Evolutionary conservation across 2,888 invertebrate genomes (phyloP).

Genomic region (Ceraclea dissimilis): DNA sequence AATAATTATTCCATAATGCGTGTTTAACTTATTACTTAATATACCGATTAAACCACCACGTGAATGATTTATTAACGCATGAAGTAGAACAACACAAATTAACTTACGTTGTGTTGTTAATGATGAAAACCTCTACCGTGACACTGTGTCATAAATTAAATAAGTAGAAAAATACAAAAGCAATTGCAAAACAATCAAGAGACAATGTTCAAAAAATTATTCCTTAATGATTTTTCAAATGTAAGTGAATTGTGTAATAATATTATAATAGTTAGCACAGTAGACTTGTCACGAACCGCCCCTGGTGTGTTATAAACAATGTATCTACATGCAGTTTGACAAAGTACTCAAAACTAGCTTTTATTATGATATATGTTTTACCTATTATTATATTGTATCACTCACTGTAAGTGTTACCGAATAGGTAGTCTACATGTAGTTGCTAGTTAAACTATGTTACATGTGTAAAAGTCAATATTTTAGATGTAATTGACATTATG

Average conservation of each 20-base stretch:
- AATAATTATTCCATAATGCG: no score
- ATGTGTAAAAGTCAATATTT: no score
- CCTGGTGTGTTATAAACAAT: constrained; percentile 12
- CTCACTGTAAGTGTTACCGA: no score
- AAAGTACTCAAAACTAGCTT: constrained; percentile 1
- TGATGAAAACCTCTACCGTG: background rate
- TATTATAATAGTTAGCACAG: background rate
- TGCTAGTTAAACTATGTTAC: no score
- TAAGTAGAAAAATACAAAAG: background rate
- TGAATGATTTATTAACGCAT: background rate
- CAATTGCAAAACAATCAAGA: constrained; percentile 4
- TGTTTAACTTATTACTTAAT: no score
- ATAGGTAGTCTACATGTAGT: no score
- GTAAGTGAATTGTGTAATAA: background rate
- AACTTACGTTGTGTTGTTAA: background rate
- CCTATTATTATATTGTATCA: no score
- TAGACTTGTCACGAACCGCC: constrained; percentile 17
- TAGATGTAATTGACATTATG: no score
- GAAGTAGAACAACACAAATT: background rate
- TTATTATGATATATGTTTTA: background rate
- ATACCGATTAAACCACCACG: background rate
- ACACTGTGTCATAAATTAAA: background rate
- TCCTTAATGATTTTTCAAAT: constrained; percentile 1
- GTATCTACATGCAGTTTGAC: constrained; percentile 1
- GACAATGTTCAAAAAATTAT: background rate